These are phyloP conservation scores for Diarsia mendica DNA, from an alignment of 2,888 invertebrate genomes.

Conservation along the genomic window DNA sequence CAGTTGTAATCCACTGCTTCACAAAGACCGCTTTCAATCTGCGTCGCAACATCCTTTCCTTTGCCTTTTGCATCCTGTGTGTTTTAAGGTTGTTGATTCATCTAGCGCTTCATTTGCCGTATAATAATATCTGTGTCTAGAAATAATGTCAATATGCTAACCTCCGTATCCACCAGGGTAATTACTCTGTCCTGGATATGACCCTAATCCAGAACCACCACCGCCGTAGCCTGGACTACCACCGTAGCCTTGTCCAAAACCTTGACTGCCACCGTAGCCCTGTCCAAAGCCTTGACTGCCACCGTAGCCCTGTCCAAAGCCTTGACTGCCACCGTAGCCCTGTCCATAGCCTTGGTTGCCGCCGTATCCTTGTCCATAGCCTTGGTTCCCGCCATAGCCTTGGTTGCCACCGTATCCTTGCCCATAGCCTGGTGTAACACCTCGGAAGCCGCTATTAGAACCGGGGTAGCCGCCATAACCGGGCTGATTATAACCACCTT, in stretches of 20 bases:
- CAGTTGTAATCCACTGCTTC: background rate
- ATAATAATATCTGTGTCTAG: background rate
- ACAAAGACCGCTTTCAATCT: background rate
- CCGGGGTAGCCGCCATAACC: conserved; percentile 48
- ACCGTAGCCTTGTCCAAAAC: conserved; percentile 9
- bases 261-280: conserved; percentile 38
- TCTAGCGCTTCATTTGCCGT: background rate
- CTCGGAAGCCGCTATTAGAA: conserved; percentile 42
- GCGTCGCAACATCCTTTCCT: background rate
- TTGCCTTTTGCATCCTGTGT: background rate
- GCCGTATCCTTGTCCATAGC: conserved; percentile 43
- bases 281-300: conserved; percentile 20
- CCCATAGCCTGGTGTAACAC: conserved; percentile 37
- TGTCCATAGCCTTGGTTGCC: conserved; percentile 37
- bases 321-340: conserved; percentile 6
- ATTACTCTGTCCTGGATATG: conserved; percentile 54
- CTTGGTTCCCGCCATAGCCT: conserved; percentile 37
- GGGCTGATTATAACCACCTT: conserved; percentile 24
- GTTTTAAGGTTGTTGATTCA: background rate
- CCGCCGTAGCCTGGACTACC: conserved; percentile 55
- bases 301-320: no score
- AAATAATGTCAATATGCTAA: conserved; percentile 24
- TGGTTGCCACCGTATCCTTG: conserved; percentile 42
- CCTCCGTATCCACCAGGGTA: conserved; percentile 61
- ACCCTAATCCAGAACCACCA: conserved; percentile 41